phyloP scores from a whole-genome alignment of 1,140 invertebrate genomes.

The Laodelphax striatellus region DNA sequence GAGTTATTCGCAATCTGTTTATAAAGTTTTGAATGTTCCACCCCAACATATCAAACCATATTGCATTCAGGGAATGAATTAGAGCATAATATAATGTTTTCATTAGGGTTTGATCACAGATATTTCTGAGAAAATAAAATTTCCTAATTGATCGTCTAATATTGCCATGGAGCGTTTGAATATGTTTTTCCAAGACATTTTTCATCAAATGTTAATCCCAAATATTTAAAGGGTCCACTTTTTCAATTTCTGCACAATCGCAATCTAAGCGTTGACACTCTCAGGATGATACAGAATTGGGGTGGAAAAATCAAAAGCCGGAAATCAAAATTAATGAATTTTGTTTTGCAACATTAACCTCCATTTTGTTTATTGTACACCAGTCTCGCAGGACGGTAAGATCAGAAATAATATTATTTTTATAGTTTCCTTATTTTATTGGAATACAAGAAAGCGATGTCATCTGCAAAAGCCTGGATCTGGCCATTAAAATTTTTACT shows the following conservation, averaged over 20 bases:
- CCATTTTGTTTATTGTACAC: constrained; percentile 1
- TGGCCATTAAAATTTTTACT: not conserved
- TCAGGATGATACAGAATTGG: not conserved
- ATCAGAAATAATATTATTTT: not conserved
- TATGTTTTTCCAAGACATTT: constrained; percentile 2
- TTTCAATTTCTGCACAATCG: constrained; percentile 1
- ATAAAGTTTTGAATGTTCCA: constrained; percentile 4
- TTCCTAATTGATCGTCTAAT: not conserved
- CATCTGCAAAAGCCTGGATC: constrained; percentile 8
- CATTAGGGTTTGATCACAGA: not conserved
- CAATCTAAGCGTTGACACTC: not conserved
- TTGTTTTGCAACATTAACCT: not conserved
- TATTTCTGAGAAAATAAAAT: not conserved
- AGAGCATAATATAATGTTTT: constrained; percentile 1
- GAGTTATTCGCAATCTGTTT: not conserved
- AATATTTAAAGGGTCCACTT: constrained; percentile 2
- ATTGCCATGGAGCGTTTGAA: not conserved
- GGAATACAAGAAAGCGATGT: constrained; percentile 1
- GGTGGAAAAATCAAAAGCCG: not conserved
- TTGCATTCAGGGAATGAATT: not conserved
- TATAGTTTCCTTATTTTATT: not conserved
- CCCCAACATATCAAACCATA: constrained; percentile 3
- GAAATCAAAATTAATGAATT: constrained; percentile 1
- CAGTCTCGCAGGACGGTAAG: not conserved
- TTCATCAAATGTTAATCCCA: constrained; percentile 1